phyloP scores from a whole-genome alignment of 2,113 vertebrate genomes.

The Pristiophorus japonicus region DNA sequence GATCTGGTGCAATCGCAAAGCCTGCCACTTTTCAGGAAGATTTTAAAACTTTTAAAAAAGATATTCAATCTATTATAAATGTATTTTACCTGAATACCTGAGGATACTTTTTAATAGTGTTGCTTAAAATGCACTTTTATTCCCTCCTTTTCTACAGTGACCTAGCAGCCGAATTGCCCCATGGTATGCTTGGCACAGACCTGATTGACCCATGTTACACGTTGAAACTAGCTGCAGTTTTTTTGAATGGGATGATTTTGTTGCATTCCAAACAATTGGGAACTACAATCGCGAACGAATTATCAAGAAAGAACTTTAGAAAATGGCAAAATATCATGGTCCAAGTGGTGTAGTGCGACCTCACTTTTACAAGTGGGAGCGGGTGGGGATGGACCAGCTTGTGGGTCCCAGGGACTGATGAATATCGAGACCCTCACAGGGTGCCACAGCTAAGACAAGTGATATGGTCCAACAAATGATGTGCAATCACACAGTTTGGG shows the following conservation, averaged over 20 bases:
- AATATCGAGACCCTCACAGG: background rate
- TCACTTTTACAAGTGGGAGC: background rate
- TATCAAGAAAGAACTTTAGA: background rate
- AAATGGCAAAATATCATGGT: background rate
- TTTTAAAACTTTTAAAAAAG: background rate
- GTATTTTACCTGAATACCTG: background rate
- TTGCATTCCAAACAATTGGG: background rate
- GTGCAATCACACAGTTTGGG: background rate
- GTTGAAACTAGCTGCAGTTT: background rate
- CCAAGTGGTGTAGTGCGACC: background rate
- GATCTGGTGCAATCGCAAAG: background rate
- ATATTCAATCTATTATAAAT: background rate
- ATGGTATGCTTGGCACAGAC: background rate
- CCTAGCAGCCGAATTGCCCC: background rate
- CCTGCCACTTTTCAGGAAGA: background rate
- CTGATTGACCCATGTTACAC: background rate
- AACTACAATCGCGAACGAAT: background rate
- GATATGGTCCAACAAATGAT: background rate
- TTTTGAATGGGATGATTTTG: background rate
- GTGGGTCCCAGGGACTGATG: background rate
- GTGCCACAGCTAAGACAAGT: background rate
- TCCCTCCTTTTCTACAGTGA: background rate
- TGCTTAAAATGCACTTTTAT: background rate
- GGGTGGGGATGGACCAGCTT: background rate
- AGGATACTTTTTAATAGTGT: background rate